Evolutionary conservation across 2,797 vertebrate species (phyloP).

Genomic region (Aldrovandia affinis): DNA sequence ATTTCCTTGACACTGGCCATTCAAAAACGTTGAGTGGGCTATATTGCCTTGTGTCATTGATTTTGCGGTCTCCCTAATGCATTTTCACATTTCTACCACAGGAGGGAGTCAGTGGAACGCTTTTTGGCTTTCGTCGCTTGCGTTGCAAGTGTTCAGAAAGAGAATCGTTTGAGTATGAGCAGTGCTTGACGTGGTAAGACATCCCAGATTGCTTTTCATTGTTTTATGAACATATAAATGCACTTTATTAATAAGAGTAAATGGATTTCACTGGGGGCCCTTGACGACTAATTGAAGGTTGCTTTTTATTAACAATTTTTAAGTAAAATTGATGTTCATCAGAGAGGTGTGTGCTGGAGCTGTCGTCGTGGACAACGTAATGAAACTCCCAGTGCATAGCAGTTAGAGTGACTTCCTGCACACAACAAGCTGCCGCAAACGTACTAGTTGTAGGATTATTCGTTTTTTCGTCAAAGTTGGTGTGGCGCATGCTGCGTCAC

Average conservation of each 20-base stretch:
- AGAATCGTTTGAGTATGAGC: neutral
- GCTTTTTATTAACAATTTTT: neutral
- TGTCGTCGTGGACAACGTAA: neutral
- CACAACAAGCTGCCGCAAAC: neutral
- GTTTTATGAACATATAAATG: slow-evolving; percentile 22
- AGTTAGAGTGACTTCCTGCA: neutral
- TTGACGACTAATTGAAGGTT: neutral
- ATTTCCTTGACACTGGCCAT: neutral
- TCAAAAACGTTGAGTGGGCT: neutral
- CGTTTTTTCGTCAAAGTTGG: too few relatives aligned
- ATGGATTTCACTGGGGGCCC: neutral
- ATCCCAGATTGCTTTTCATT: neutral
- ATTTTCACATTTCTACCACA: slow-evolving; percentile 21
- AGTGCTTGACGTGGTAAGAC: neutral
- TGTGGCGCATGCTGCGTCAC: too few relatives aligned
- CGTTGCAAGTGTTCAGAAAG: slow-evolving; percentile 3
- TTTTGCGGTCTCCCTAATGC: neutral
- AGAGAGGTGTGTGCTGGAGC: neutral
- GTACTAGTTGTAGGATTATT: too few relatives aligned
- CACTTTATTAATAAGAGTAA: slow-evolving; percentile 27
- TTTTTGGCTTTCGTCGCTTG: neutral
- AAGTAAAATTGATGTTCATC: neutral
- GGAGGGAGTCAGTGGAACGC: slow-evolving; percentile 19
- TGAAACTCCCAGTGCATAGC: neutral
- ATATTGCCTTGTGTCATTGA: neutral